Conservation (phyloP, 2,888 invertebrate genomes). For the Syrista parreyssii region DNA sequence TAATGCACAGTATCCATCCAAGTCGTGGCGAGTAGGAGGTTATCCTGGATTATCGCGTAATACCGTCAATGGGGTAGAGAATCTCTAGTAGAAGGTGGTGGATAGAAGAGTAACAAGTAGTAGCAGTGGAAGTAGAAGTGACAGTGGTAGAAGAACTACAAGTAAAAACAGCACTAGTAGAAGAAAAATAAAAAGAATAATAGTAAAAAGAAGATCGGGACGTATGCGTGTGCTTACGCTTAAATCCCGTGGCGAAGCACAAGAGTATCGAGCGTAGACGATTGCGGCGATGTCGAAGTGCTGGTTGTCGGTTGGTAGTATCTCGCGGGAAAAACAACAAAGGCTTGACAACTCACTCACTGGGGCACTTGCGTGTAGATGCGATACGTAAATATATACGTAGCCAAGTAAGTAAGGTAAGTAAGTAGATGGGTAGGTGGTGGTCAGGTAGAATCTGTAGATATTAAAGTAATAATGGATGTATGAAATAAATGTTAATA, state of each 20-base stretch:
- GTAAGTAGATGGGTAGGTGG: not conserved
- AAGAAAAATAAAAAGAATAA: not conserved
- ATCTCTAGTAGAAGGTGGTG: not conserved
- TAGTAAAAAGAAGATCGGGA: conserved; percentile 15
- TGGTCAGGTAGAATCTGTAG: not conserved
- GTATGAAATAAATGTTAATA: not conserved
- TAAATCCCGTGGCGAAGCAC: not conserved
- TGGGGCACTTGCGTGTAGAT: not conserved
- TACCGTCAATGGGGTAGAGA: conserved; percentile 14
- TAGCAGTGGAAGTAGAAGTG: not conserved
- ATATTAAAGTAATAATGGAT: not conserved
- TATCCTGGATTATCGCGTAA: conserved; percentile 32
- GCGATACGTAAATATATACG: not conserved
- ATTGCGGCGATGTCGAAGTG: not conserved
- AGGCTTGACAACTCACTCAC: conserved; percentile 5
- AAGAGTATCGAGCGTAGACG: not conserved
- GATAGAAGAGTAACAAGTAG: conserved; percentile 17
- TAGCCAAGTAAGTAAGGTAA: not conserved
- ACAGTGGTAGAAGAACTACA: conserved; percentile 3
- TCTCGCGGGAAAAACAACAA: not conserved
- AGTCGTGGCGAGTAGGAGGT: conserved; percentile 42
- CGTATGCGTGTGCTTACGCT: not conserved
- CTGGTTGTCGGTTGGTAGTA: not conserved
- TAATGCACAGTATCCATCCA: conserved; percentile 67
- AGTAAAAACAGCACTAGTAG: not conserved